A percentile compares a stretch with the other conserved stretches of the same genome.
phyloP scores from a whole-genome alignment of 2,797 vertebrate species.

The Clamator glandarius region DNA sequence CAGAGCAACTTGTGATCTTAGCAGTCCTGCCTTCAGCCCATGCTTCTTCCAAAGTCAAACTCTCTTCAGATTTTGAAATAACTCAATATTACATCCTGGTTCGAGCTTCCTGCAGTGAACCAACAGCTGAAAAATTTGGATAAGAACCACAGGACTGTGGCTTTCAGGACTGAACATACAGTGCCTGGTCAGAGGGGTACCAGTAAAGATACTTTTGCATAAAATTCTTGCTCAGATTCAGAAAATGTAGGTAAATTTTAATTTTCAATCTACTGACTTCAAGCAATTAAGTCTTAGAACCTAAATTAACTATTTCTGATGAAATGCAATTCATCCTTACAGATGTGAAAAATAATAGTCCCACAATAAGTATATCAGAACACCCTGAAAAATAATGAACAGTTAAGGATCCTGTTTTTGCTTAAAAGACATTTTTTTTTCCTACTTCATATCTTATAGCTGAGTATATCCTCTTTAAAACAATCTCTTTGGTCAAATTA shows the following conservation, averaged over 20 bases:
- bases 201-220: neutral
- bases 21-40: neutral
- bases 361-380: neutral
- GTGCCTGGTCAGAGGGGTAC: neutral
- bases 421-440: neutral
- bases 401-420: neutral
- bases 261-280: neutral
- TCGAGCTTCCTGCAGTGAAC: neutral
- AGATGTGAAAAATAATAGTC: neutral
- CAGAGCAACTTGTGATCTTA: neutral
- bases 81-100: neutral
- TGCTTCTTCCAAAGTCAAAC: neutral
- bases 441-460: neutral
- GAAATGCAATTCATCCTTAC: neutral
- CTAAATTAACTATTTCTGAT: neutral
- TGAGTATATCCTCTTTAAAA: neutral
- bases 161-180: rapidly evolving
- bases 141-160: neutral
- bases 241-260: neutral
- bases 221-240: neutral
- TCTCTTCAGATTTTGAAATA: neutral
- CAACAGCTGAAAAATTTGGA: neutral
- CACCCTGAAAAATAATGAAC: neutral
- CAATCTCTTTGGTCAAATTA: neutral
- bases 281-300: neutral